Percentiles rank a stretch among this genome's conserved stretches.
Conservation (phyloP, 2,888 invertebrate genomes). For the Uropetala carovei region DNA sequence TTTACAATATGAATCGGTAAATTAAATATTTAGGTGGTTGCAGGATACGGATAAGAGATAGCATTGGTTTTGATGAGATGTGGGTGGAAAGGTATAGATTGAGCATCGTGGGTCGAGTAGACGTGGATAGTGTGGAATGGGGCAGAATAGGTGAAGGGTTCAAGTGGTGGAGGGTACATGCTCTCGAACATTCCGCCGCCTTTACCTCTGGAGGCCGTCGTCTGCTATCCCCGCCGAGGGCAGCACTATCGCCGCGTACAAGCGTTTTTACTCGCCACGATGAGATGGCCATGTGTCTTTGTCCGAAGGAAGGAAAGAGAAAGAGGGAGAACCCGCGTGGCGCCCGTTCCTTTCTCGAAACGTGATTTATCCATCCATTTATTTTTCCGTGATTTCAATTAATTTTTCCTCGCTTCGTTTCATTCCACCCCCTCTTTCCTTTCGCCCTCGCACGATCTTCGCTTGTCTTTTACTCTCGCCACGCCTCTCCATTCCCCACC, state of each 20-base stretch:
- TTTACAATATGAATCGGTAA: too few species aligned
- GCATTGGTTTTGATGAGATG: too few species aligned
- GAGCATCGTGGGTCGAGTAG: background rate
- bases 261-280: constrained; percentile 60
- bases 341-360: constrained; percentile 57
- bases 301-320: background rate
- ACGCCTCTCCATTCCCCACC: constrained; percentile 15
- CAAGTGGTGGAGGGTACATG: background rate
- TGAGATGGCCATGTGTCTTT: constrained; percentile 59
- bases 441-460: constrained; percentile 59
- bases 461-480: constrained; percentile 9
- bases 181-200: constrained; percentile 53
- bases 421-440: constrained; percentile 5
- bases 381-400: constrained; percentile 64
- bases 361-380: constrained; percentile 64
- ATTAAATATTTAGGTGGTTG: too few species aligned
- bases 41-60: too few species aligned
- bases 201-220: constrained; percentile 52
- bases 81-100: too few species aligned
- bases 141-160: background rate
- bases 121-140: background rate
- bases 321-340: background rate
- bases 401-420: constrained; percentile 63
- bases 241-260: constrained; percentile 49
- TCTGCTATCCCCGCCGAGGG: constrained; percentile 40